Evolutionary conservation across 35 echinoderm and acorn worm genomes (phyloP).

Genomic region (Eucidaris tribuloides): DNA sequence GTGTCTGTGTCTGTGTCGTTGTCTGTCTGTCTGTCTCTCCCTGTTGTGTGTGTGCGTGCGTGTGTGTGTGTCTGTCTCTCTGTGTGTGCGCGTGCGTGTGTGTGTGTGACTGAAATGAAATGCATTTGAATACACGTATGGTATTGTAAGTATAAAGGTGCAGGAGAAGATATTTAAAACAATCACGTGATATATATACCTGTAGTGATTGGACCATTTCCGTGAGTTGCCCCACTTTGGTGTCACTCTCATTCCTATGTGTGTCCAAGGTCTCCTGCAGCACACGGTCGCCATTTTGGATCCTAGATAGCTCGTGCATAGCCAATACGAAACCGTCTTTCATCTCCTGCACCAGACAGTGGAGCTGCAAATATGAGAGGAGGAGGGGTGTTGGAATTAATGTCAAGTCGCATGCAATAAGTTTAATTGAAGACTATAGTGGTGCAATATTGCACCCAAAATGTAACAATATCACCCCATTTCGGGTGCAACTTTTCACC

Average conservation of each 20-base stretch:
- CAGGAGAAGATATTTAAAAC: background rate
- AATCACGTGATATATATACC: background rate
- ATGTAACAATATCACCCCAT: too few species aligned
- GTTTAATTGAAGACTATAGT: too few species aligned
- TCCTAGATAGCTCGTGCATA: constrained; percentile 39
- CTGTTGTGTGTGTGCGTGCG: background rate
- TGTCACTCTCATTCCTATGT: constrained; percentile 17
- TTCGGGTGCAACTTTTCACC: too few species aligned
- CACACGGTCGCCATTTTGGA: constrained; percentile 41
- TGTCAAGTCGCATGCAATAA: too few species aligned
- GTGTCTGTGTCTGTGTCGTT: too few species aligned
- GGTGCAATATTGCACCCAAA: too few species aligned
- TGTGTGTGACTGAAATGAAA: background rate
- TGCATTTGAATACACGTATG: background rate
- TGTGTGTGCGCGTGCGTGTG: background rate
- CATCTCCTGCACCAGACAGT: constrained; percentile 33
- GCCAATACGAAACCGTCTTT: constrained; percentile 42
- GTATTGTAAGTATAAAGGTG: background rate
- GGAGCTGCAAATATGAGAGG: constrained; percentile 38
- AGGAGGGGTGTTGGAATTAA: too few species aligned
- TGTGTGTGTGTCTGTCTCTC: background rate
- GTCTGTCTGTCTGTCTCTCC: background rate
- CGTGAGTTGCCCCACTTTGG: constrained; percentile 28
- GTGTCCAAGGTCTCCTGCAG: constrained; percentile 26
- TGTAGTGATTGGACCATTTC: constrained; percentile 8